Evolutionary conservation across 2,113 vertebrate genomes (phyloP), one percentile per base, ranked within the genome.

Genomic region (Patagioenas fasciata): DNA sequence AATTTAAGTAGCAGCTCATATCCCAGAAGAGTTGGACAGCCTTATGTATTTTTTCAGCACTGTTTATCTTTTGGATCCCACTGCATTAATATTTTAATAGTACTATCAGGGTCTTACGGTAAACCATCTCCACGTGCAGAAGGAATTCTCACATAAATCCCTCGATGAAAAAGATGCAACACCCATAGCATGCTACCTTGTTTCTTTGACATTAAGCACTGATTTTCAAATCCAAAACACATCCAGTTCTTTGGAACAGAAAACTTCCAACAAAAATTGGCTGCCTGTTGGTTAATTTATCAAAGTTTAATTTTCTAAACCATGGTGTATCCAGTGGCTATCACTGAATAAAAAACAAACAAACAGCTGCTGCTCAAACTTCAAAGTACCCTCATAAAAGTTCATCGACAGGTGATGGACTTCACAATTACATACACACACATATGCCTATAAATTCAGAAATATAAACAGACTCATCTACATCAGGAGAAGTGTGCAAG

Each of bases 1-100:
- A 93, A 91, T n/a, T 92, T 64, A 93, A 96, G 92, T 51, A 96
- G 91, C 72, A 89, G 82, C 42, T 92, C 51, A 19, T 9, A 71
- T 38, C 94, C 88, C 86, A 94, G 28, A 94, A 88, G 72, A 93
- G 77, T 86, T 92, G 83, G 88, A 78, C 36, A 64, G 42, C 12
- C 38, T 38, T 51, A 87, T 36, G 19, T 53, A 75, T 85, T 87
- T 92, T 72, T 87, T 84, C 77, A 81, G 61, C 73, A 64, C 64
- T 60, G 70, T 74, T 36, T 61, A 72, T 87, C 84, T 89, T 92
- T 50, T 7, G 2, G 73, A 79, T 87, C 80, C 78, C 17, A 3
- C 31, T 50, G 50, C 70, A 84, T 82, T 78, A 84, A 65, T 95
- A 94, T 79, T 89, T 95, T 94, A 95, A 88, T 47, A 79, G 62